Evolutionary conservation across 2,113 vertebrate species (phyloP).

Genomic region (Trogon surrucura): DNA sequence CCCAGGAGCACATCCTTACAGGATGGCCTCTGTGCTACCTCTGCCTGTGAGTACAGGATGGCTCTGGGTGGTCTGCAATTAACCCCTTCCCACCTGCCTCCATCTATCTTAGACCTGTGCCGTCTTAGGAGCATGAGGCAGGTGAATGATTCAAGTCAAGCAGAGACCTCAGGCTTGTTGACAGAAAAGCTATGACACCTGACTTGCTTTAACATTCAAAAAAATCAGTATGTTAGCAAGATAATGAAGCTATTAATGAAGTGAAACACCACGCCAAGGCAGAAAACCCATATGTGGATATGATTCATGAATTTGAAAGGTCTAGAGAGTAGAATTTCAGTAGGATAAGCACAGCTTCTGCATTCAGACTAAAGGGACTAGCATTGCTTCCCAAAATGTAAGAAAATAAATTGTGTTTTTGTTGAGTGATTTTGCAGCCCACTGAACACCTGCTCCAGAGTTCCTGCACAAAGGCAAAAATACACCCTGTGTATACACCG

Average conservation of each 20-base stretch:
- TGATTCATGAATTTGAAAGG: constrained; percentile 53
- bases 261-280: background rate
- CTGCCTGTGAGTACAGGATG: background rate
- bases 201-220: background rate
- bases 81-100: background rate
- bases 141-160: background rate
- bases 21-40: background rate
- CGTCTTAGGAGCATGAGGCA: background rate
- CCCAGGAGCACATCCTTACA: background rate
- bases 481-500: background rate
- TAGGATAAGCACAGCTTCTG: constrained; percentile 14
- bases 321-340: constrained; percentile 32
- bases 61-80: background rate
- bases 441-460: constrained; percentile 60
- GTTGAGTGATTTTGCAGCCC: constrained; percentile 55
- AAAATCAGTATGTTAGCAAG: background rate
- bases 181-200: background rate
- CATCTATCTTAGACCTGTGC: background rate
- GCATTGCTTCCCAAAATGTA: background rate
- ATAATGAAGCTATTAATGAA: constrained; percentile 35
- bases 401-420: background rate
- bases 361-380: constrained; percentile 7
- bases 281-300: constrained; percentile 25
- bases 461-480: constrained; percentile 19
- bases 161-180: background rate